These are phyloP conservation scores for Bombycilla garrulus DNA, from an alignment of 2,113 vertebrate species.

Conservation along the genomic window DNA sequence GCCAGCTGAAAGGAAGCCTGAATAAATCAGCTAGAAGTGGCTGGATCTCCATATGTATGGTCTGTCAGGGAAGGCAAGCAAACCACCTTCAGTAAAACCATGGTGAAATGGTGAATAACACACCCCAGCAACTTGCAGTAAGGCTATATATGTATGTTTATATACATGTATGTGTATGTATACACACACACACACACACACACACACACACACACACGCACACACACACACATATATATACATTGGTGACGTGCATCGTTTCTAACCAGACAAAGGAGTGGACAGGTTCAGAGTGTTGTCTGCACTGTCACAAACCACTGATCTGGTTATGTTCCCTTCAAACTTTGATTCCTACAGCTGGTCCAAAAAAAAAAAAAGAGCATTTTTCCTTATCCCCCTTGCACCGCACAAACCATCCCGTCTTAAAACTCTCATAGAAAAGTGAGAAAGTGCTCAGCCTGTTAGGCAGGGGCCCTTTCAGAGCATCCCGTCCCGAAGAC, in stretches of 20 bases:
- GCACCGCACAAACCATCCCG: not conserved
- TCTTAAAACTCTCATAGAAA: not conserved
- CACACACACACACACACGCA: fast-evolving
- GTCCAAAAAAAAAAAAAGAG: not conserved
- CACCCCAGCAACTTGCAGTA: not conserved
- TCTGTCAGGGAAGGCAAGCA: not conserved
- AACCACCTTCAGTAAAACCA: not conserved
- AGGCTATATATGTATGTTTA: not conserved
- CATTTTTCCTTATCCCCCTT: not conserved
- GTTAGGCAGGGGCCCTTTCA: not conserved
- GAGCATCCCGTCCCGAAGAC: not conserved
- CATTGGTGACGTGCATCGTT: not conserved
- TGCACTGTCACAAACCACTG: not conserved
- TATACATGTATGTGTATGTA: not conserved
- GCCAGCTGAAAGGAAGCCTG: not conserved
- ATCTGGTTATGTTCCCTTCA: not conserved
- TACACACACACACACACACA: fast-evolving
- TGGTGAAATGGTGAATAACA: not conserved
- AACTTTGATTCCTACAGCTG: not conserved
- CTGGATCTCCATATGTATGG: not conserved
- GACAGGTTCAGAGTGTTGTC: not conserved
- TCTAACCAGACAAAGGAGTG: not conserved
- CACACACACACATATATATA: not conserved
- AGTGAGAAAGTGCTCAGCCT: not conserved
- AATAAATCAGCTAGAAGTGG: not conserved